Evolutionary conservation across 2,113 vertebrate species (phyloP), one percentile per base, ranked within the genome.

Genomic region (Heterotis niloticus): DNA sequence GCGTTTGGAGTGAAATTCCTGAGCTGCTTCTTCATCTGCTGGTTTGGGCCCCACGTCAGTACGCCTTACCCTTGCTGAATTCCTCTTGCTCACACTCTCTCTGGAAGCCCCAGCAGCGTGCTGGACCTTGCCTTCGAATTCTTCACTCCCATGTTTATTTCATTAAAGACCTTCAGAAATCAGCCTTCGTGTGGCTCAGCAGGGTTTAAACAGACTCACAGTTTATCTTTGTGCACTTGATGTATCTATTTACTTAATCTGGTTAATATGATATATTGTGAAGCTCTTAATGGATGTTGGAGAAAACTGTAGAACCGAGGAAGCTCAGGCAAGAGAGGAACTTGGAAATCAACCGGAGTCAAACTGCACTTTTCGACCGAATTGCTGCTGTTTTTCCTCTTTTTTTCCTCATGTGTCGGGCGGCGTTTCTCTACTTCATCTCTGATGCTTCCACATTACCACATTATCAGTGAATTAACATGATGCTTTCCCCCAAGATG

Each of bases 201-300:
- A 24, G 78, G 78, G 65, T 74, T 81, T 81, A 78, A 2, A 78
- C 56, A 18, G 69, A 64, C 51, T 67, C 57, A 52, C 62, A 70
- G 75, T 78, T 79, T 57, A 77, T 79, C 64, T 75, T 44, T 18
- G 11, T 65, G 64, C 70, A 52, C 60, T 78, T 68, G 65, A 79
- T 77, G 77, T 54, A 62, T 74, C 52, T 64, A 77, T 81, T 80
- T 83, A 57, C 28, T 81, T 62, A 20, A 52, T 34, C 20, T 79
- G n/a, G 68, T 82, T 82, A 79, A 23, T 72, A 72, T 29, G 10
- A 60, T 34, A 69, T 62, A 76, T 62, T 57, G 66, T 82, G 68
- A 77, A 72, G 65, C 72, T 56, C 54, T 77, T 54, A 73, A 20
- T n/a, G 68, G 65, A 64, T 65, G 69, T 44, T 65, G 67, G 23